These are phyloP conservation scores for Apteryx owenii DNA, from an alignment of 2,113 vertebrate genomes.

Conservation along the genomic window DNA sequence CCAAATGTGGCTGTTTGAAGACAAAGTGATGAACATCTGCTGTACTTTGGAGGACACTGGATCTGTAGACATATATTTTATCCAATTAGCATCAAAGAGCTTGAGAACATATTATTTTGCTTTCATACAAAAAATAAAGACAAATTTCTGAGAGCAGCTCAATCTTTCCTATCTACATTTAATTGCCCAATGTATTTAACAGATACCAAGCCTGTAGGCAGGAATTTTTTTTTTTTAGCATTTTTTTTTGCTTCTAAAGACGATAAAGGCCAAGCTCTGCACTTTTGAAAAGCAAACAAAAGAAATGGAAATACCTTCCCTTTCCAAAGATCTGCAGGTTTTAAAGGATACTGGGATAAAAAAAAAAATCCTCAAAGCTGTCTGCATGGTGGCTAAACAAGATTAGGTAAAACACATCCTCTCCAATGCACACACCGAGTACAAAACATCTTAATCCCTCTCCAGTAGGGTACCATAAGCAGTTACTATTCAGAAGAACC, in stretches of 20 bases:
- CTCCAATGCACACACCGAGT: conserved; percentile 84
- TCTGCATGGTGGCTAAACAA: conserved; percentile 85
- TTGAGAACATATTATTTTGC: conserved; percentile 18
- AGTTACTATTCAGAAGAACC: conserved; percentile 50
- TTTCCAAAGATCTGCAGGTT: conserved; percentile 77
- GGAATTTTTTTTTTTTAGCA: conserved; percentile 68
- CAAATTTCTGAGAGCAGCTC: conserved; percentile 31
- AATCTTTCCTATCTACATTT: not conserved
- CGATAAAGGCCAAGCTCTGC: conserved; percentile 72
- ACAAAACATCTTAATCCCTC: conserved; percentile 79
- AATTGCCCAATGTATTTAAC: conserved; percentile 82
- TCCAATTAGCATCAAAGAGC: conserved; percentile 75
- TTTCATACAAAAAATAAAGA: not conserved
- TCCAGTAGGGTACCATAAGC: conserved; percentile 39
- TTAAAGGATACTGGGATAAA: conserved; percentile 75
- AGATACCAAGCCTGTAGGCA: conserved; percentile 79
- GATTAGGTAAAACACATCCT: conserved; percentile 87
- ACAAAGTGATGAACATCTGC: conserved; percentile 61
- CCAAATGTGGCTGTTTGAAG: conserved; percentile 27
- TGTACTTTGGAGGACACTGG: conserved; percentile 58
- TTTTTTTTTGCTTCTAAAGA: conserved; percentile 65
- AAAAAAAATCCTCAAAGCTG: conserved; percentile 82
- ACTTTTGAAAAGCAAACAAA: conserved; percentile 67
- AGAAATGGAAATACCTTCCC: conserved; percentile 80
- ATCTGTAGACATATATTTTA: conserved; percentile 66